A percentile compares a stretch with the other conserved stretches of the same genome.
Conservation (phyloP, 2,888 invertebrate genomes). For the Folsomia manolachei region DNA sequence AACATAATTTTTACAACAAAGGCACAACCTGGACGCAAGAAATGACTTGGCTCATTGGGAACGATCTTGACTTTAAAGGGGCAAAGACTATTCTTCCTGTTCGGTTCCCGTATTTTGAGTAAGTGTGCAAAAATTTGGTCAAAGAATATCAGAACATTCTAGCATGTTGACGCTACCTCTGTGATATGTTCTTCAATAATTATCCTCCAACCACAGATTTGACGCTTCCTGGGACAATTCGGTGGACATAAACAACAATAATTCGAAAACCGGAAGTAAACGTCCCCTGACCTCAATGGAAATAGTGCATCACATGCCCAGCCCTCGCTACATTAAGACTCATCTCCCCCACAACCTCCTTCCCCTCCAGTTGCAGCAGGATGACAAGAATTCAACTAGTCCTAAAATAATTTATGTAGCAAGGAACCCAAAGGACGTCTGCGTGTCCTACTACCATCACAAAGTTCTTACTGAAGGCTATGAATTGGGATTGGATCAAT, state of each 20-base stretch:
- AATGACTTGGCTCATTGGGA: constrained; percentile 85
- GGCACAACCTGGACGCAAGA: constrained; percentile 90
- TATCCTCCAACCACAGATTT: constrained; percentile 32
- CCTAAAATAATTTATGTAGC: constrained; percentile 78
- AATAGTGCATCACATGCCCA: constrained; percentile 38
- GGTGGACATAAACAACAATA: constrained; percentile 4
- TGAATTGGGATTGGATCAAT: constrained; percentile 60
- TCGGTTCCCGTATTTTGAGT: constrained; percentile 73
- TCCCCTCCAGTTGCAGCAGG: constrained; percentile 43
- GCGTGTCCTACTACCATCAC: constrained; percentile 77
- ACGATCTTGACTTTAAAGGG: constrained; percentile 72
- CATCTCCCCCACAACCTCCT: constrained; percentile 52
- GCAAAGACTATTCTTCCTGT: constrained; percentile 64
- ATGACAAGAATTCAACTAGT: constrained; percentile 25
- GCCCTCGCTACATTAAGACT: constrained; percentile 52
- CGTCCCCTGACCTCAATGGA: constrained; percentile 41
- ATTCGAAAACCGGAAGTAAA: constrained; percentile 20
- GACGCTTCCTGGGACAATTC: constrained; percentile 39
- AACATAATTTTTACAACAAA: not conserved
- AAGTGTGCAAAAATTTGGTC: constrained; percentile 43
- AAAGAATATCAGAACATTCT: constrained; percentile 7
- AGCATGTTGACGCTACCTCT: not conserved
- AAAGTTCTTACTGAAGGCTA: constrained; percentile 66
- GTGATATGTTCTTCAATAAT: no score
- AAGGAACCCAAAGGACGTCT: constrained; percentile 81